Conservation (phyloP, 2,797 vertebrate genomes). For the Pseudotriccus pelzelni region DNA sequence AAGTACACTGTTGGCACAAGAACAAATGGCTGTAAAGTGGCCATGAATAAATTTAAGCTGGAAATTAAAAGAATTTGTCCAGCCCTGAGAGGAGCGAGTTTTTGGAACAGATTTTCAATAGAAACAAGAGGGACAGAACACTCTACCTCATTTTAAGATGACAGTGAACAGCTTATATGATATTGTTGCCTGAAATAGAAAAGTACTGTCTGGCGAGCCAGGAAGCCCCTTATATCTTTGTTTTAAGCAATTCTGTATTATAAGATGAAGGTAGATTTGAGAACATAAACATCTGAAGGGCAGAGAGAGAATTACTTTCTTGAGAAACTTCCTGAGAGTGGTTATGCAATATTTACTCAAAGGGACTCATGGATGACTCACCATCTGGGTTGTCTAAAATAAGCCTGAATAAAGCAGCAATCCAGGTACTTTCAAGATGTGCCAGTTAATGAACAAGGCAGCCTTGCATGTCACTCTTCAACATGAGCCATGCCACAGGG, state of each 20-base stretch:
- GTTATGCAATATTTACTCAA: constrained; percentile 13
- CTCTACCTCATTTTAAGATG: not conserved
- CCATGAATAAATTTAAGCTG: constrained; percentile 26
- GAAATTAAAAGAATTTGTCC: constrained; percentile 19
- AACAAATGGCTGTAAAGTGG: constrained; percentile 25
- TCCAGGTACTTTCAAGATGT: not conserved
- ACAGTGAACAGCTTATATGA: not conserved
- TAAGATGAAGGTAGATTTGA: not conserved
- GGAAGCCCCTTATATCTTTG: not conserved
- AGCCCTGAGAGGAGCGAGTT: not conserved
- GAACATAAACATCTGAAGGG: constrained; percentile 11
- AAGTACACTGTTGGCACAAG: constrained; percentile 22
- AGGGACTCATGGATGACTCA: not conserved
- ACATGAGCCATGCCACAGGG: not conserved
- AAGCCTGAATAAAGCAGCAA: not conserved
- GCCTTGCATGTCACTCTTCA: not conserved
- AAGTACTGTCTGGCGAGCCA: not conserved
- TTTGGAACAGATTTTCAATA: constrained; percentile 36
- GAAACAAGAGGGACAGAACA: constrained; percentile 1
- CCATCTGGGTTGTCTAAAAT: not conserved
- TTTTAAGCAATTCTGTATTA: not conserved
- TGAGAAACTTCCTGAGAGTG: not conserved
- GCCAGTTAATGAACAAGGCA: not conserved
- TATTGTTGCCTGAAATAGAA: constrained; percentile 20
- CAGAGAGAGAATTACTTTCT: not conserved